Percentiles rank a stretch among this genome's conserved stretches.
These are phyloP conservation scores for Bursaphelenchus okinawaensis DNA, from an alignment of 2,888 invertebrate genomes.

Conservation along the genomic window DNA sequence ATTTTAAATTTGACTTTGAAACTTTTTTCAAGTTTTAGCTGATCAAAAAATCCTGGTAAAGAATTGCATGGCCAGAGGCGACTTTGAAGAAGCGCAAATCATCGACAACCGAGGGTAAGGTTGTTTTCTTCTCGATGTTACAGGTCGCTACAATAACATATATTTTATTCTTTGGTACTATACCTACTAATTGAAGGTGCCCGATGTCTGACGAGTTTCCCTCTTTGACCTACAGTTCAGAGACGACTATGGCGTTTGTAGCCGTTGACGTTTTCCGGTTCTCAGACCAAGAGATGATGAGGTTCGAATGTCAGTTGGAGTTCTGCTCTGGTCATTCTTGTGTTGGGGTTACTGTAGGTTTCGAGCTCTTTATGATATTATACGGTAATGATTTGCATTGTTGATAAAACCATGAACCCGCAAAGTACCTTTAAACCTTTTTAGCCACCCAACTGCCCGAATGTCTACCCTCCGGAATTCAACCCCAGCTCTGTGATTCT, in stretches of 20 bases:
- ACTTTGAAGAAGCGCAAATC: slow-evolving; percentile 23
- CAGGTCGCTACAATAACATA: neutral
- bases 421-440: too few species aligned
- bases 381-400: neutral
- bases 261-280: slow-evolving; percentile 45
- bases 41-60: slow-evolving; percentile 37
- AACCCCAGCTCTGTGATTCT: slow-evolving; percentile 21
- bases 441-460: slow-evolving; percentile 40
- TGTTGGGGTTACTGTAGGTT: neutral
- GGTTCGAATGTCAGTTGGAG: slow-evolving; percentile 43
- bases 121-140: neutral
- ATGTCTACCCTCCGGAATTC: slow-evolving; percentile 23
- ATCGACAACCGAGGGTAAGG: slow-evolving; percentile 33
- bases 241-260: slow-evolving; percentile 42
- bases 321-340: neutral
- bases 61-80: slow-evolving; percentile 37
- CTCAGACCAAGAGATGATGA: slow-evolving; percentile 39
- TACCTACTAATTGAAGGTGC: slow-evolving; percentile 22
- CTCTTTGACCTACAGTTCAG: slow-evolving; percentile 36
- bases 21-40: too few species aligned
- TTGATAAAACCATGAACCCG: too few species aligned
- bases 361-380: too few species aligned
- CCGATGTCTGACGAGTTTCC: slow-evolving; percentile 36
- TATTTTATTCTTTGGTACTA: neutral
- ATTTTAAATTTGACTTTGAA: too few species aligned